Evolutionary conservation across 30 jellyfish, hydroid and myxozoan genomes (phyloP).

Genomic region (Turritopsis rubra): DNA sequence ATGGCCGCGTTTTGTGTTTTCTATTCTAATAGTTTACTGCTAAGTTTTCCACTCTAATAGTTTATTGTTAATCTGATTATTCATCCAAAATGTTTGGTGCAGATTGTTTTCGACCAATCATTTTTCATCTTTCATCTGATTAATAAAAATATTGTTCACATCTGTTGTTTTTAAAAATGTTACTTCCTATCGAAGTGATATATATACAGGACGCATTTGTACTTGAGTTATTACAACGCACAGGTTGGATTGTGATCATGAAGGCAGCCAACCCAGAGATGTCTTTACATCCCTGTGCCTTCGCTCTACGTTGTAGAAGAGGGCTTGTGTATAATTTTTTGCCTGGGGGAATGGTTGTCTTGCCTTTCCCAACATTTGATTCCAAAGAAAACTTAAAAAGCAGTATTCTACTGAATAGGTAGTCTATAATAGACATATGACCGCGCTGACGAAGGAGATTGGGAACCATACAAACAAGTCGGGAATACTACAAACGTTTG

Average conservation of each 20-base stretch:
- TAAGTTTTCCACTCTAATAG: no score
- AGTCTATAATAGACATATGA: no score
- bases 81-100: no score
- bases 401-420: no score
- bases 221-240: conserved; percentile 11
- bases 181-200: background rate
- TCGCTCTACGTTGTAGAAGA: conserved; percentile 7
- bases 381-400: background rate
- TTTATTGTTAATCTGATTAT: no score
- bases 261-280: conserved; percentile 19
- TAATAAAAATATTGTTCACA: background rate
- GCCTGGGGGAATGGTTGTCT: background rate
- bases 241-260: conserved; percentile 14
- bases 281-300: background rate
- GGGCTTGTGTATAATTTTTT: conserved; percentile 12
- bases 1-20: no score
- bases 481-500: no score
- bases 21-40: no score
- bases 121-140: background rate
- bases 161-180: background rate
- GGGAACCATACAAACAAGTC: no score
- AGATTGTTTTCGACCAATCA: background rate
- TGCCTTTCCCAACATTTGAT: background rate
- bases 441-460: no score
- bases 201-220: background rate